Conservation (phyloP, 1,140 invertebrate genomes). For the Pseudachorutes palmiensis region DNA sequence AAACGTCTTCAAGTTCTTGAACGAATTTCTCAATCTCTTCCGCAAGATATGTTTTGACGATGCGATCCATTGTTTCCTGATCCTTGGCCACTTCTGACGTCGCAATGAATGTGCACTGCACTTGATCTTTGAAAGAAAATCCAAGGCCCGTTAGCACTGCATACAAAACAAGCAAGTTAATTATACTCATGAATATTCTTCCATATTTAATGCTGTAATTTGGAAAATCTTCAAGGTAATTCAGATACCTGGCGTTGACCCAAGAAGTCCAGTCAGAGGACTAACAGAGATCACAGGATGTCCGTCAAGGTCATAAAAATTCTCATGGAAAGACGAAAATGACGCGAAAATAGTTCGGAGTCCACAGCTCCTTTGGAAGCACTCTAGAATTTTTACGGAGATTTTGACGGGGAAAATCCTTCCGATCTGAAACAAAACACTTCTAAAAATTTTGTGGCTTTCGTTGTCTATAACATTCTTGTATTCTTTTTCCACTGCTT, state of each 20-base stretch:
- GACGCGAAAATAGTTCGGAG: constrained; percentile 1
- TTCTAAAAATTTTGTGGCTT: background rate
- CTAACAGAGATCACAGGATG: background rate
- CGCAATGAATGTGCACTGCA: background rate
- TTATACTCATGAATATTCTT: background rate
- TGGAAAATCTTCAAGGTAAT: too few species aligned
- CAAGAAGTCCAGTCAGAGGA: background rate
- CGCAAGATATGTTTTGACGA: background rate
- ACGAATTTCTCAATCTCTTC: background rate
- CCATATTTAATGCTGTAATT: too few species aligned
- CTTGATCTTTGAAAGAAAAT: constrained; percentile 1
- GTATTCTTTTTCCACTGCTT: background rate
- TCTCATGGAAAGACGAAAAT: background rate
- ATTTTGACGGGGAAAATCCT: background rate
- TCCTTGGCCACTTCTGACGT: background rate
- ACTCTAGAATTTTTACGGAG: background rate
- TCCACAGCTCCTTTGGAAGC: background rate
- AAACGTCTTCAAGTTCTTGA: background rate
- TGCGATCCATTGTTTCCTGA: background rate
- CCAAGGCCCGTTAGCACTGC: background rate
- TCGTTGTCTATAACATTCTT: background rate
- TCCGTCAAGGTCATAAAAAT: background rate
- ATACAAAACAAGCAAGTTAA: background rate
- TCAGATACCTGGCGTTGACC: constrained; percentile 2
- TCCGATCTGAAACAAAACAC: background rate